phyloP scores from a whole-genome alignment of 2,888 invertebrate species.

The Sinelater perroti region DNA sequence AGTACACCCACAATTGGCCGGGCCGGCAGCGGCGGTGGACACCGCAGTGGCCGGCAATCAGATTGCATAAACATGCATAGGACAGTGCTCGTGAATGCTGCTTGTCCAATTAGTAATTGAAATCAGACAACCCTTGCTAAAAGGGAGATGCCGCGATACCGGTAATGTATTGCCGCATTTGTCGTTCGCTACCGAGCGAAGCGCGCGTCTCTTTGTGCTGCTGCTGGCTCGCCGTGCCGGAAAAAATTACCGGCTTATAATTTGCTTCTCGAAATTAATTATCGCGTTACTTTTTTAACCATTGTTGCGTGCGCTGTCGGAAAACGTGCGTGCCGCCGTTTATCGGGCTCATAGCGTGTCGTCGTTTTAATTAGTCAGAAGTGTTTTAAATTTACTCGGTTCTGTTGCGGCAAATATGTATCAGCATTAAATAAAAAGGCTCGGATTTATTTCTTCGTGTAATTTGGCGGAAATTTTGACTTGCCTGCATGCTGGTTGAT shows the following conservation, averaged over 20 bases:
- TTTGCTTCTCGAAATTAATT: conserved; percentile 4
- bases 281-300: conserved; percentile 5
- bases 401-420: neutral
- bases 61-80: conserved; percentile 51
- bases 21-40: conserved; percentile 22
- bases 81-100: conserved; percentile 48
- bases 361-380: conserved; percentile 10
- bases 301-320: conserved; percentile 15
- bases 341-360: conserved; percentile 10
- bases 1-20: conserved; percentile 18
- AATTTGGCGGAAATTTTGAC: too few relatives aligned
- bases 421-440: too few relatives aligned
- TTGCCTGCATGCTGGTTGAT: too few relatives aligned
- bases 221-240: neutral
- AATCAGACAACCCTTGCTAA: conserved; percentile 53
- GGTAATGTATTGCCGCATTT: conserved; percentile 48
- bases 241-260: neutral
- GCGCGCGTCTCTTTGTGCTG: conserved; percentile 16
- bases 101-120: conserved; percentile 57
- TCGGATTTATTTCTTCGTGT: too few relatives aligned
- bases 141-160: conserved; percentile 52
- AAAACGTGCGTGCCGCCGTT: conserved; percentile 8
- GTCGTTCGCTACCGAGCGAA: conserved; percentile 26
- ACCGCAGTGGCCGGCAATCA: conserved; percentile 39
- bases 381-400: neutral